Percentiles rank a stretch among this genome's conserved stretches.
These are phyloP conservation scores for Rhinolophus sinicus DNA, from an alignment of 2,113 vertebrate species.

Conservation along the genomic window DNA sequence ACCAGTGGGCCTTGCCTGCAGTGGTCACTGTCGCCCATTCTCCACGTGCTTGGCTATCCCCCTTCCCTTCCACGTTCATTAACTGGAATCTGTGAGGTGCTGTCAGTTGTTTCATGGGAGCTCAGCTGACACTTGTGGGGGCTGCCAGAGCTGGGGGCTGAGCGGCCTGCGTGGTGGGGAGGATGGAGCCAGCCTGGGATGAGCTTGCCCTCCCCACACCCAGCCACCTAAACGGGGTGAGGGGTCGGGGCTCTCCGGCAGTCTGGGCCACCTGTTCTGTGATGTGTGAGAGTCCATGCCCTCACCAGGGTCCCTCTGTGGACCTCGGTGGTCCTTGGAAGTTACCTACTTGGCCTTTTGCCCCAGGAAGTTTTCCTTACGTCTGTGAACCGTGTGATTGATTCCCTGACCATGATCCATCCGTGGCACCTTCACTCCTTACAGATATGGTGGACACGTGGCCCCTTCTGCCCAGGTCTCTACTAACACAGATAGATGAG, in stretches of 20 bases:
- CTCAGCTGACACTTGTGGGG: not conserved
- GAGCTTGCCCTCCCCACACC: too few species aligned
- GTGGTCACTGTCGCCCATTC: accelerated
- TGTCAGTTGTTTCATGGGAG: not conserved
- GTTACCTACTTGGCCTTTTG: not conserved
- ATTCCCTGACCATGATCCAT: not conserved
- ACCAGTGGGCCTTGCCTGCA: not conserved
- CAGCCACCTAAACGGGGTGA: not conserved
- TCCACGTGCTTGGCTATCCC: not conserved
- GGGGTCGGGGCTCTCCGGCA: not conserved
- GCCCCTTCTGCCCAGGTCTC: not conserved
- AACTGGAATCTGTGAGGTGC: not conserved
- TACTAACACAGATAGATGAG: accelerated
- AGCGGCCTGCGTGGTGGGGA: too few species aligned
- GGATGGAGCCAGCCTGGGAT: not conserved
- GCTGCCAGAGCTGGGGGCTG: not conserved
- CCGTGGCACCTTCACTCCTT: accelerated
- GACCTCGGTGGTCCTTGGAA: not conserved
- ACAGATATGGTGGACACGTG: accelerated
- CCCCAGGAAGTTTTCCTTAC: not conserved
- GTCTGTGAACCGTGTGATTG: accelerated
- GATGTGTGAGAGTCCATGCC: accelerated
- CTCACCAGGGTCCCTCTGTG: accelerated
- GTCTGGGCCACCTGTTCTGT: too few species aligned
- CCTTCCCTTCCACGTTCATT: not conserved